Evolutionary conservation across 2,888 invertebrate genomes (phyloP).

Genomic region (Agapetus fuscipes): DNA sequence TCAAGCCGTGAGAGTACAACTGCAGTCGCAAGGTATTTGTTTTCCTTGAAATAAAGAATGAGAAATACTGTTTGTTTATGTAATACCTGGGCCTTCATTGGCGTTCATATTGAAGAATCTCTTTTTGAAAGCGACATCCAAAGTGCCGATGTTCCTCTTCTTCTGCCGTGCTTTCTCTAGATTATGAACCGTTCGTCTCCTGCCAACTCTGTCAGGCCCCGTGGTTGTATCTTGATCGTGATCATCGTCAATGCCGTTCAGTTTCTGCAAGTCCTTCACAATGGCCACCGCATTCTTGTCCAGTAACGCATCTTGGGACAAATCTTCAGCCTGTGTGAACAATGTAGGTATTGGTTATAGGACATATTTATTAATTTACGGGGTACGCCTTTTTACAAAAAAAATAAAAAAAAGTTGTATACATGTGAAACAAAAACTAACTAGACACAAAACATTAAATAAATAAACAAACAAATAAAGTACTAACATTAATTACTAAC

Average conservation of each 20-base stretch:
- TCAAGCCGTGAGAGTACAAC: too few species aligned
- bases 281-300: conserved; percentile 93
- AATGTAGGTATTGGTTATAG: too few species aligned
- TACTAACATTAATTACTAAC: too few species aligned
- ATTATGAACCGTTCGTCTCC: conserved; percentile 85
- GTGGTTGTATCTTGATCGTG: conserved; percentile 86
- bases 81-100: conserved; percentile 63
- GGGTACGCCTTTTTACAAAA: too few species aligned
- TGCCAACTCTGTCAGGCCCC: conserved; percentile 74
- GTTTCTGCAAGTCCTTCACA: conserved; percentile 78
- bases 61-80: too few species aligned
- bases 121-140: conserved; percentile 94
- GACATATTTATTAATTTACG: too few species aligned
- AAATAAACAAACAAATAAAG: too few species aligned
- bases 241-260: conserved; percentile 78
- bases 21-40: too few species aligned
- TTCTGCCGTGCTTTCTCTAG: conserved; percentile 84
- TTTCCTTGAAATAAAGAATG: too few species aligned
- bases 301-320: conserved; percentile 78
- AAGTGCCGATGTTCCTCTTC: conserved; percentile 83
- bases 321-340: conserved; percentile 62
- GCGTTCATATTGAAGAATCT: conserved; percentile 81
- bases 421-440: too few species aligned
- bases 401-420: too few species aligned
- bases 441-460: too few species aligned